These are phyloP conservation scores for Copidosoma floridanum DNA, from an alignment of 1,140 invertebrate genomes.

Conservation along the genomic window DNA sequence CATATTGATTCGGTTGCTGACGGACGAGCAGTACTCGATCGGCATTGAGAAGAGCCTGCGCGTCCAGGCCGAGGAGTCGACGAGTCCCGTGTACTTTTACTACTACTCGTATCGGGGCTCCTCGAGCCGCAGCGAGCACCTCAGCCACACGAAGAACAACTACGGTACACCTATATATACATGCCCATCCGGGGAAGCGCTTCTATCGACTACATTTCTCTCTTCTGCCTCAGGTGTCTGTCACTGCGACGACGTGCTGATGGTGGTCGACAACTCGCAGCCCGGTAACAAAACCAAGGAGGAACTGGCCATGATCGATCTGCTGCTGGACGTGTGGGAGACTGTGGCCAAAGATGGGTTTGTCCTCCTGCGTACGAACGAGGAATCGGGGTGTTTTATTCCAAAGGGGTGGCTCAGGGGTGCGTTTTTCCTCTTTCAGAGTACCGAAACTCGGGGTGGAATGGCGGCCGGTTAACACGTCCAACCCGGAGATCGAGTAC, in stretches of 20 bases:
- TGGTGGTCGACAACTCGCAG: neutral
- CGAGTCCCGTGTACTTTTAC: slow-evolving; percentile 10
- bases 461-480: neutral
- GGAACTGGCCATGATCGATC: neutral
- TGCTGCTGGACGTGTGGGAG: neutral
- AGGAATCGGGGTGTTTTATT: neutral
- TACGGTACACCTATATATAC: neutral
- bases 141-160: neutral
- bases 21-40: neutral
- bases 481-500: neutral
- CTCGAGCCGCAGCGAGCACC: neutral
- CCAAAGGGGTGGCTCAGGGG: neutral
- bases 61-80: neutral
- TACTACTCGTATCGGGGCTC: neutral
- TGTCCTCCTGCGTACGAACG: neutral
- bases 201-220: neutral
- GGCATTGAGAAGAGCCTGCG: neutral
- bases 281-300: neutral
- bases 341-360: slow-evolving; percentile 1
- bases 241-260: neutral
- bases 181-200: neutral
- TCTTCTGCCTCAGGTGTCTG: neutral
- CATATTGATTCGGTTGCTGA: neutral
- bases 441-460: neutral
- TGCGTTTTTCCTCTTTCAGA: neutral